Conservation (phyloP, 2,888 invertebrate species). For the Rotaria sp. region DNA sequence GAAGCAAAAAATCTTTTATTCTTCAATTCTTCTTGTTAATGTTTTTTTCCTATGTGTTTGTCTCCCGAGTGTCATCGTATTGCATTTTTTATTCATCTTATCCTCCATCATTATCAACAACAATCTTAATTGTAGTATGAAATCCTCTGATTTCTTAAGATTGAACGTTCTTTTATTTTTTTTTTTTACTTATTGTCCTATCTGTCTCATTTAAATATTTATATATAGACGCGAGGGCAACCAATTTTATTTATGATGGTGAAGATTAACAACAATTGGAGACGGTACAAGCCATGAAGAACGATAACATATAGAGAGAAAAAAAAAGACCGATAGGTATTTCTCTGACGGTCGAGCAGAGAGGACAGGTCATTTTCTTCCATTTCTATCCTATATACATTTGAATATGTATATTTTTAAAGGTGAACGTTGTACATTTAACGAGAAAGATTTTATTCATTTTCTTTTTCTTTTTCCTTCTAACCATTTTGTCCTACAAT, state of each 20-base stretch:
- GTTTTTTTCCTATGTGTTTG: background rate
- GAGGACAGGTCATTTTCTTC: slow-evolving; percentile 24
- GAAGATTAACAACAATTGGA: slow-evolving; percentile 9
- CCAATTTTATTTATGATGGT: background rate
- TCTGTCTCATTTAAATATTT: background rate
- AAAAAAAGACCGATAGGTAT: slow-evolving; percentile 14
- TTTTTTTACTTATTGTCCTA: background rate
- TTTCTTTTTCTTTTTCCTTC: background rate
- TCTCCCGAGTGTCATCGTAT: background rate
- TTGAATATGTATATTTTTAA: background rate
- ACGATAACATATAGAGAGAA: background rate
- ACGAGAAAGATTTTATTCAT: background rate
- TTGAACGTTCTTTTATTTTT: background rate
- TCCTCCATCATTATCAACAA: background rate
- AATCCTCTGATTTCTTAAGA: background rate
- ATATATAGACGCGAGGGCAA: background rate
- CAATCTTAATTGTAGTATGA: background rate
- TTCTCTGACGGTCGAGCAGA: background rate
- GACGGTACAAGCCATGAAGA: background rate
- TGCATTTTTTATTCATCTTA: background rate
- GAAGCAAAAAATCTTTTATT: background rate
- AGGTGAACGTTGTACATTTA: slow-evolving; percentile 21
- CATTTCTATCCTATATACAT: background rate
- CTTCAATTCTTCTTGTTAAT: background rate
- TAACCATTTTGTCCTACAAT: background rate